Evolutionary conservation across 2,113 vertebrate species (phyloP).

Genomic region (Mystacornis crossleyi): DNA sequence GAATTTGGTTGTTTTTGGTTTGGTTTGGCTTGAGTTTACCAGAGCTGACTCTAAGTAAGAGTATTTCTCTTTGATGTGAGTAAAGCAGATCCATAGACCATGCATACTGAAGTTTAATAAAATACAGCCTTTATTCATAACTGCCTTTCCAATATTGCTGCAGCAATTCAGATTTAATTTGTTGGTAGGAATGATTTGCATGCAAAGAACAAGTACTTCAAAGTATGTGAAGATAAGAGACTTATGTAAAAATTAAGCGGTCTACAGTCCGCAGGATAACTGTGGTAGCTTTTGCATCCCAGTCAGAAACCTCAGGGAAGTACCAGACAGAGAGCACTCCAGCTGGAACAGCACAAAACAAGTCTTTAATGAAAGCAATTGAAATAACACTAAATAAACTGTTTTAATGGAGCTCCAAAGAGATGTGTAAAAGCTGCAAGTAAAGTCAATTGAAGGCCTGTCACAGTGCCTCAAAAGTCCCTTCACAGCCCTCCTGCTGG

Average conservation of each 20-base stretch:
- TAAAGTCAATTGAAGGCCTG: slow-evolving; percentile 49
- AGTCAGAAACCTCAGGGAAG: neutral
- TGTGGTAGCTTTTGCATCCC: neutral
- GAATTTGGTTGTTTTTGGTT: neutral
- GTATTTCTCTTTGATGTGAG: neutral
- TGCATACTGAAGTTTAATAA: neutral
- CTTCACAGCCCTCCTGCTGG: slow-evolving; percentile 12
- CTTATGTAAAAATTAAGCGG: neutral
- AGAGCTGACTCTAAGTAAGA: neutral
- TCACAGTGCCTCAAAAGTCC: slow-evolving; percentile 10
- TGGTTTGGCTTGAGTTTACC: neutral
- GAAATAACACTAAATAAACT: slow-evolving; percentile 51
- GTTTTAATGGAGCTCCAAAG: slow-evolving; percentile 28
- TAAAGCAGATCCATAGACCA: neutral
- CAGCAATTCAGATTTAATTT: slow-evolving; percentile 4
- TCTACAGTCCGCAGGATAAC: neutral
- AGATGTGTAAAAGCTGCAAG: slow-evolving; percentile 27
- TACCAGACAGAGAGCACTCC: neutral
- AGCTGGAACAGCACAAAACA: slow-evolving; percentile 21
- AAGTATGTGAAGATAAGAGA: slow-evolving; percentile 10
- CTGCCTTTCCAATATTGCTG: neutral
- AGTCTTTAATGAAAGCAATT: slow-evolving; percentile 37
- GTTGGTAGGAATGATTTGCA: neutral
- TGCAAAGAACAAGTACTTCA: slow-evolving; percentile 11
- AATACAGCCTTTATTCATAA: neutral